Evolutionary conservation across 2,888 invertebrate species (phyloP).

Genomic region (Hybos culiciformis): DNA sequence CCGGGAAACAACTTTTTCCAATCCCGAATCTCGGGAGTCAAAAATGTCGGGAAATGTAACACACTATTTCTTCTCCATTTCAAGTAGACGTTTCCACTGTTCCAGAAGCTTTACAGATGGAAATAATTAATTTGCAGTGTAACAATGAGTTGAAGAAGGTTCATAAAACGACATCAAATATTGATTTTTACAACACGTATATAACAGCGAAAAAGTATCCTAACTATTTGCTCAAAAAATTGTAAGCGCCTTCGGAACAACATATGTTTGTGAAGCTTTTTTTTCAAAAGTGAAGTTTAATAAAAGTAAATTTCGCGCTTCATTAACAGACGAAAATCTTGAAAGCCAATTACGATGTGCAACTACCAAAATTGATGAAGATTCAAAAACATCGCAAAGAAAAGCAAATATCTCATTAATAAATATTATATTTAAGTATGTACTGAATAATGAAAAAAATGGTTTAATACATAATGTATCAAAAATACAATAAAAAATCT

Average conservation of each 20-base stretch:
- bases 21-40: too few relatives aligned
- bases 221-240: too few relatives aligned
- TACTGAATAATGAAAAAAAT: too few relatives aligned
- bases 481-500: too few relatives aligned
- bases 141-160: not conserved
- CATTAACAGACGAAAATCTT: not conserved
- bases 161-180: slow-evolving; percentile 1
- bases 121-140: slow-evolving; percentile 3
- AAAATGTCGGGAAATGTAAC: too few relatives aligned
- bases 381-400: not conserved
- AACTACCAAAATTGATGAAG: not conserved
- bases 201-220: slow-evolving; percentile 2
- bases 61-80: slow-evolving; percentile 1
- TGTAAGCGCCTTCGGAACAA: not conserved
- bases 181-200: slow-evolving; percentile 2
- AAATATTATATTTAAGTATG: too few relatives aligned
- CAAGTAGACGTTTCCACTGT: slow-evolving; percentile 1
- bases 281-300: not conserved
- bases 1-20: too few relatives aligned
- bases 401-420: too few relatives aligned
- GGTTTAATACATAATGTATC: too few relatives aligned
- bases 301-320: too few relatives aligned
- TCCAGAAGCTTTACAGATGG: not conserved
- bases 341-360: slow-evolving; percentile 4
- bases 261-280: slow-evolving; percentile 4